Conservation (phyloP, 2,888 invertebrate genomes). For the Polylopha cassiicola region DNA sequence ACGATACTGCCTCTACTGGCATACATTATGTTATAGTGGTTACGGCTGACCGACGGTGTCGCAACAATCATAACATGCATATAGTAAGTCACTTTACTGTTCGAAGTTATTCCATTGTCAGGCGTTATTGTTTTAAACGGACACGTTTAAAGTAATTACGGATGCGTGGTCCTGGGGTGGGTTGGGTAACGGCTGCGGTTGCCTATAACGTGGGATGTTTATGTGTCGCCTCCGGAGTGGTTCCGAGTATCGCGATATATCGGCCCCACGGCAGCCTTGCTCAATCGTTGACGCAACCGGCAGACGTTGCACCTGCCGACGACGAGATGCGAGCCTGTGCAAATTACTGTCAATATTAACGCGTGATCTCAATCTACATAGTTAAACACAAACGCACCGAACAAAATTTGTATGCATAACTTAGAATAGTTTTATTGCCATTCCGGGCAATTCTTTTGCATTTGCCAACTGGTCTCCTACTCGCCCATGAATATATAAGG, state of each 20-base stretch:
- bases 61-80: conserved; percentile 32
- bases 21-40: conserved; percentile 26
- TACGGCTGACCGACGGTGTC: conserved; percentile 28
- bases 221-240: conserved; percentile 59
- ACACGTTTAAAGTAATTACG: conserved; percentile 54
- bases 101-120: too few relatives aligned
- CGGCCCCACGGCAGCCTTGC: conserved; percentile 42
- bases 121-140: conserved; percentile 33
- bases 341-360: conserved; percentile 52
- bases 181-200: conserved; percentile 55
- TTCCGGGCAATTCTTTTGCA: too few relatives aligned
- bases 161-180: conserved; percentile 56
- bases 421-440: too few relatives aligned
- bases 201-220: conserved; percentile 67
- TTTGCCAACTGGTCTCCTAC: too few relatives aligned
- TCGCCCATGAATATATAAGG: too few relatives aligned
- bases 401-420: too few relatives aligned
- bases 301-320: conserved; percentile 66
- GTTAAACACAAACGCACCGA: conserved; percentile 14
- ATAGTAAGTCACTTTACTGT: too few relatives aligned
- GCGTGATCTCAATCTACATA: conserved; percentile 34
- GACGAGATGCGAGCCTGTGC: conserved; percentile 58
- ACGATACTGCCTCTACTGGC: conserved; percentile 37
- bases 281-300: conserved; percentile 71
- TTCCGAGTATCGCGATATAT: too few relatives aligned